Evolutionary conservation across 2,797 vertebrate species (phyloP).

Genomic region (Halcyon chelicuti): DNA sequence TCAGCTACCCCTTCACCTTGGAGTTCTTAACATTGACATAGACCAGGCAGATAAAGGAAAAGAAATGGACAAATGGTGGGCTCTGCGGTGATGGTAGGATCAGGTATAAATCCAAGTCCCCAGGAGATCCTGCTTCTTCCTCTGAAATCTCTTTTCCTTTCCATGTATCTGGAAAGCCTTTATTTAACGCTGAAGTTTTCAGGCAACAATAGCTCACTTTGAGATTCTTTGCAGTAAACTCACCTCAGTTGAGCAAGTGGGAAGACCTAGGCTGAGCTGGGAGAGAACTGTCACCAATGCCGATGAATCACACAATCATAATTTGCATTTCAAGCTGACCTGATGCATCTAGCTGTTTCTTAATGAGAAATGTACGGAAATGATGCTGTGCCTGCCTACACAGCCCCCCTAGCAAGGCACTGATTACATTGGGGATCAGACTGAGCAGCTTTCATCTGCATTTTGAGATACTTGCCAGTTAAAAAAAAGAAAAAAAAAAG

Average conservation of each 20-base stretch:
- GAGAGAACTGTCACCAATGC: not conserved
- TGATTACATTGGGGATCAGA: not conserved
- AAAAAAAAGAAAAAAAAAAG: not conserved
- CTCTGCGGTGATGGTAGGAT: not conserved
- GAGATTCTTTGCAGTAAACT: not conserved
- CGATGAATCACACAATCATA: slow-evolving; percentile 5
- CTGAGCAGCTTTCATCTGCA: not conserved
- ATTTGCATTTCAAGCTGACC: slow-evolving; percentile 43
- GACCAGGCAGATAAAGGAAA: not conserved
- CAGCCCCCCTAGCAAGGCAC: not conserved
- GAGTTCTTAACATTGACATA: not conserved
- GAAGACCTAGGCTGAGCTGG: not conserved
- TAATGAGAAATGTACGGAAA: slow-evolving; percentile 25
- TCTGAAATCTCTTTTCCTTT: not conserved
- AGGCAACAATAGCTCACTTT: not conserved
- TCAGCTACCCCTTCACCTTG: not conserved
- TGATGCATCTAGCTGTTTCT: not conserved
- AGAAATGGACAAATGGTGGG: not conserved
- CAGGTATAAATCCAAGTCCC: not conserved
- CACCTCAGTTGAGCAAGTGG: not conserved
- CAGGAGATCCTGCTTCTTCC: not conserved
- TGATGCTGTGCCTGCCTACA: not conserved
- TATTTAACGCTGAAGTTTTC: not conserved
- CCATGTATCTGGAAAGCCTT: not conserved
- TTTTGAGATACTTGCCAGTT: not conserved